Conservation (phyloP, 2,888 invertebrate species). For the Ischnus inquisitorius region DNA sequence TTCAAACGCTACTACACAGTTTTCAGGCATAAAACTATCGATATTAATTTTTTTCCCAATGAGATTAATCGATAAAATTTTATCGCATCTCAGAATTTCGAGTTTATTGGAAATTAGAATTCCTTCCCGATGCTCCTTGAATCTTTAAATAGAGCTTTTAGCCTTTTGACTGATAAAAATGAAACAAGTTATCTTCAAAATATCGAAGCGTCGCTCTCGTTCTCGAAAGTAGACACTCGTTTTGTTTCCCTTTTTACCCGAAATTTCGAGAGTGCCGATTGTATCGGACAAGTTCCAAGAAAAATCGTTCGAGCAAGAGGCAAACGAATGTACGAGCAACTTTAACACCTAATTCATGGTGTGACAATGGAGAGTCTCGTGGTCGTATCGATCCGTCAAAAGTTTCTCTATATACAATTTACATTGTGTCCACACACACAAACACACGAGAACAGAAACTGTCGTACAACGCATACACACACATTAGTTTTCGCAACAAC, state of each 20-base stretch:
- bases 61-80: too few relatives aligned
- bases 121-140: too few relatives aligned
- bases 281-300: background rate
- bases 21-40: background rate
- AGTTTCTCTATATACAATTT: slow-evolving; percentile 31
- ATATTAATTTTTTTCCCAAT: too few relatives aligned
- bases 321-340: slow-evolving; percentile 48
- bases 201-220: background rate
- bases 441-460: slow-evolving; percentile 9
- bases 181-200: too few relatives aligned
- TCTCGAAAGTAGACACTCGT: background rate
- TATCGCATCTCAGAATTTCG: too few relatives aligned
- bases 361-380: slow-evolving; percentile 41
- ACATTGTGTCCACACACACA: slow-evolving; percentile 41
- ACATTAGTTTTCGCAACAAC: slow-evolving; percentile 23
- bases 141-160: too few relatives aligned
- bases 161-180: too few relatives aligned
- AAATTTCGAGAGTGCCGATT: slow-evolving; percentile 1
- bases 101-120: too few relatives aligned
- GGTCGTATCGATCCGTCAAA: slow-evolving; percentile 54
- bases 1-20: too few relatives aligned
- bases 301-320: slow-evolving; percentile 23
- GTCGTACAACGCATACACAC: slow-evolving; percentile 20
- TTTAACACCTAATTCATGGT: slow-evolving; percentile 34
- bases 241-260: background rate